These are phyloP conservation scores for Petromus typicus DNA, from an alignment of 2,113 vertebrate species.

Conservation along the genomic window DNA sequence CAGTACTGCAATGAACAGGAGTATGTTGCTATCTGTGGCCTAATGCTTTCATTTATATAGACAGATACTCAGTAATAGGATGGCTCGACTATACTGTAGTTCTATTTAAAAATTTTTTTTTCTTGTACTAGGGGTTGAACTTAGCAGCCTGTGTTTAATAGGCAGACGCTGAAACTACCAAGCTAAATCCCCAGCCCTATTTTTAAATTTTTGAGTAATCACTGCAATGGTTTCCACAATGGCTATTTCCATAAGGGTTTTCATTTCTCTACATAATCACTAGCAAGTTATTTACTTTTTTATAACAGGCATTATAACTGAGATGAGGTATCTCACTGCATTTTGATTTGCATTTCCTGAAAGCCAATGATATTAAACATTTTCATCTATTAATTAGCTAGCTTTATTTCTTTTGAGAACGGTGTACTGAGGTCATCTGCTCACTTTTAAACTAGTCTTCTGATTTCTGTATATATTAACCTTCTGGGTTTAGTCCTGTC, in stretches of 20 bases:
- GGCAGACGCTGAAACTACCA: too few relatives aligned
- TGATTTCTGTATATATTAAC: too few relatives aligned
- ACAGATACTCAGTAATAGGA: background rate
- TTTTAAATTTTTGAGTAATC: background rate
- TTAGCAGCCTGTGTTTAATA: too few relatives aligned
- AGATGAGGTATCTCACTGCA: background rate
- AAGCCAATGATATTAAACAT: background rate
- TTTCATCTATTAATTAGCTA: background rate
- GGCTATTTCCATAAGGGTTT: background rate
- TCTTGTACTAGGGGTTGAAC: too few relatives aligned
- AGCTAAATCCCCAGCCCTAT: too few relatives aligned
- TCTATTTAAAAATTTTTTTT: too few relatives aligned
- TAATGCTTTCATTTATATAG: background rate
- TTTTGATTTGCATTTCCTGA: background rate
- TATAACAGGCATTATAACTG: background rate
- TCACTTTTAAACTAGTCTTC: background rate
- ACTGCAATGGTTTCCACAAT: background rate
- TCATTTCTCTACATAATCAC: background rate
- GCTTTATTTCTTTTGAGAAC: background rate
- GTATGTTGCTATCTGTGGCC: background rate
- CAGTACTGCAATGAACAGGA: background rate
- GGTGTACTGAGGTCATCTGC: background rate
- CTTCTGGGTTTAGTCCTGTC: background rate
- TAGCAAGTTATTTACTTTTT: background rate
- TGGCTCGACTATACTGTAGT: background rate